These are phyloP conservation scores for Psittacula cyanocephala DNA, from an alignment of 2,113 vertebrate genomes.

Conservation along the genomic window DNA sequence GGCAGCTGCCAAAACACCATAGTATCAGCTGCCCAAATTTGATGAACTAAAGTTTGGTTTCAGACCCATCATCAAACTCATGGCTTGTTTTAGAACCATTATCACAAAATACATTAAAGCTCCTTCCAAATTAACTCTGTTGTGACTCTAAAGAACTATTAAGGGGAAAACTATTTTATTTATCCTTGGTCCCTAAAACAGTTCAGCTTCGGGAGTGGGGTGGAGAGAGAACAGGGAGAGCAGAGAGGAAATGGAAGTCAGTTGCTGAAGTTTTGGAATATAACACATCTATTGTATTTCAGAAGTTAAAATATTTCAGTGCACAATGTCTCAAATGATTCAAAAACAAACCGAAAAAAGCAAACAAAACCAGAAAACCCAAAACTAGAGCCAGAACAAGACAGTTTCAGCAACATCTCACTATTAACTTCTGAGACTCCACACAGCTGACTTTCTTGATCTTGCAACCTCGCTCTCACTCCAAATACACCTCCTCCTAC, in stretches of 20 bases:
- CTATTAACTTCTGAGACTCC: not conserved
- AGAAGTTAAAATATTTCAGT: not conserved
- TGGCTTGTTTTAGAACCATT: not conserved
- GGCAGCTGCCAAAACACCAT: not conserved
- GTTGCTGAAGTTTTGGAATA: not conserved
- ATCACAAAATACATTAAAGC: not conserved
- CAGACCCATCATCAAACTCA: not conserved
- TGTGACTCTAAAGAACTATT: not conserved
- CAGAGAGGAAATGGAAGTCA: not conserved
- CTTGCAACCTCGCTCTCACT: not conserved
- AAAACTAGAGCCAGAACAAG: not conserved
- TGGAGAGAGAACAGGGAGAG: not conserved
- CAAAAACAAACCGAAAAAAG: not conserved
- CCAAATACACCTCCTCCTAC: not conserved
- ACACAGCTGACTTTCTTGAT: not conserved
- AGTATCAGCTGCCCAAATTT: not conserved
- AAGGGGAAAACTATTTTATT: not conserved
- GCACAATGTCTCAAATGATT: not conserved
- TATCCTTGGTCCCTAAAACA: not conserved
- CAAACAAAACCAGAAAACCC: not conserved
- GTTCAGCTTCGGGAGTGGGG: not conserved
- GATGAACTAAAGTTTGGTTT: not conserved
- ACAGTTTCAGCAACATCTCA: not conserved
- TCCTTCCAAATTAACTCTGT: not conserved
- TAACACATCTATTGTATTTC: not conserved